Evolutionary conservation across 2,888 invertebrate genomes (phyloP).

Genomic region (Parnassius smintheus): DNA sequence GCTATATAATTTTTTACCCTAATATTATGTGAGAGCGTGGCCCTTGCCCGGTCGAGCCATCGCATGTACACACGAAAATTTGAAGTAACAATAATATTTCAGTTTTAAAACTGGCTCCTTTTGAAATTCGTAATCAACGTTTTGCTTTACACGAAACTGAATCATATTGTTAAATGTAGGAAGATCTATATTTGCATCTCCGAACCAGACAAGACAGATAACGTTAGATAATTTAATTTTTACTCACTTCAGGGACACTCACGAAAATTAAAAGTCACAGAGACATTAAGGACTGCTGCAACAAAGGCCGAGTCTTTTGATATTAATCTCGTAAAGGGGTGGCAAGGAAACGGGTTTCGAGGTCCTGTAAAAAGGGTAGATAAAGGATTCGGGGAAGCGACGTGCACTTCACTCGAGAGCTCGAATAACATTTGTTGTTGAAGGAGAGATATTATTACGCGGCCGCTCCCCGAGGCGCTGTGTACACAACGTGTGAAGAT

Average conservation of each 20-base stretch:
- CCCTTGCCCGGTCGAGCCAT: too few species aligned
- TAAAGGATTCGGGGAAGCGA: slow-evolving; percentile 7
- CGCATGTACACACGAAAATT: too few species aligned
- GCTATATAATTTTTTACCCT: too few species aligned
- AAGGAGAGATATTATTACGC: slow-evolving; percentile 1
- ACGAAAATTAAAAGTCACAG: slow-evolving; percentile 10
- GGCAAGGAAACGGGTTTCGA: not conserved
- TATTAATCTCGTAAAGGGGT: slow-evolving; percentile 7
- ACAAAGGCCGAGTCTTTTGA: slow-evolving; percentile 1
- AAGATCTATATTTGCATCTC: not conserved
- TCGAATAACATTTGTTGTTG: slow-evolving; percentile 6
- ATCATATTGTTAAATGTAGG: not conserved
- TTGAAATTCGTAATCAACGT: too few species aligned
- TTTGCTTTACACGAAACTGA: too few species aligned
- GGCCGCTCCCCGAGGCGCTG: not conserved
- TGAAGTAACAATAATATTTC: too few species aligned
- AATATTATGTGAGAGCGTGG: too few species aligned
- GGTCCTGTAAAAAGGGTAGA: slow-evolving; percentile 5
- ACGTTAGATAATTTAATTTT: not conserved
- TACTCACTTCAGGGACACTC: not conserved
- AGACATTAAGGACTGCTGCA: not conserved
- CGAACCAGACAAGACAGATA: not conserved
- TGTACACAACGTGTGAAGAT: too few species aligned
- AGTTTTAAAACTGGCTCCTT: too few species aligned
- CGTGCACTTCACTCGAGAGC: slow-evolving; percentile 1